Evolutionary conservation across 2,888 invertebrate species (phyloP).

Genomic region (Entomobrya multifasciata): DNA sequence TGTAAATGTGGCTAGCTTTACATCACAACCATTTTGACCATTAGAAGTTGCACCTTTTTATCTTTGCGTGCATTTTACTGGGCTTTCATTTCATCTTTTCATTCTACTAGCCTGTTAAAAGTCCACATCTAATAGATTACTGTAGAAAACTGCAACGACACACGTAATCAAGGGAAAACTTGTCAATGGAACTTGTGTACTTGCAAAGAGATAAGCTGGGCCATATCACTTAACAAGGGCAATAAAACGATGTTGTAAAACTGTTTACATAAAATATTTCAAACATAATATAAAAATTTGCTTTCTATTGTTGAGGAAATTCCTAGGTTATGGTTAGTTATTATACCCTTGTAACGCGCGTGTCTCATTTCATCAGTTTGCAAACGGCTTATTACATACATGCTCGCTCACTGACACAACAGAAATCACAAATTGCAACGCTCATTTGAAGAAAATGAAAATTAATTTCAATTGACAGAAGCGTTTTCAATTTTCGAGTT

Average conservation of each 20-base stretch:
- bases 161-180: constrained; percentile 26
- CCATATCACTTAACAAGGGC: not conserved
- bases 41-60: not conserved
- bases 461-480: not conserved
- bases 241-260: constrained; percentile 38
- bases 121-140: constrained; percentile 41
- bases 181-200: constrained; percentile 27
- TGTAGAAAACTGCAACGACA: constrained; percentile 56
- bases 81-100: not conserved
- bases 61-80: constrained; percentile 4
- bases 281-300: not conserved
- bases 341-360: not conserved
- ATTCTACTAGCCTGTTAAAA: not conserved
- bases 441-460: not conserved
- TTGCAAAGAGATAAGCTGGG: constrained; percentile 5
- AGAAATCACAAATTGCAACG: not conserved
- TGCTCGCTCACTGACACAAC: too few species aligned
- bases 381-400: too few species aligned
- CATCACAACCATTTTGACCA: not conserved
- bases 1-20: constrained; percentile 17
- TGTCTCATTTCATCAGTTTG: not conserved
- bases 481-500: constrained; percentile 1
- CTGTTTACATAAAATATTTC: constrained; percentile 31
- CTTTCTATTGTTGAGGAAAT: constrained; percentile 39
- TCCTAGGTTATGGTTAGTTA: constrained; percentile 39